Evolutionary conservation across 1,140 invertebrate genomes (phyloP), one percentile per base, ranked within the genome.

Genomic region (Papilio machaon): DNA sequence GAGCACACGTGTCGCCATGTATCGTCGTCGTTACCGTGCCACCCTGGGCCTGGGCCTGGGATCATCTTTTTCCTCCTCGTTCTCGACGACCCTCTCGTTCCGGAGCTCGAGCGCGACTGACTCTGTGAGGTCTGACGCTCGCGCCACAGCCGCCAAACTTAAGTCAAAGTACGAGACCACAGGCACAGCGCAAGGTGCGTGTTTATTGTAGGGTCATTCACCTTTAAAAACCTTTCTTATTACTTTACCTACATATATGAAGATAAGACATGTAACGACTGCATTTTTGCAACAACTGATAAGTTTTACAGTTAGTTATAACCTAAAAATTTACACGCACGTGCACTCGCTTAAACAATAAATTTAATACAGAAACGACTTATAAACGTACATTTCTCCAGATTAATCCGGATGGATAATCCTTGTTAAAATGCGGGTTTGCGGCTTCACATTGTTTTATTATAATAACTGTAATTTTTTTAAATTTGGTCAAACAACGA

Each of bases 101-200:
- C 85, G 90, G 43, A 91, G 90, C 9, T 87, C 86, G 4, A 86
- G 88, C 0, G 82, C 90, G 9, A 85, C 87, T n/a, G 91, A 94
- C 80, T 89, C 91, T 1, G 92, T 94, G 74, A 82, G 93, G 58
- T 94, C 91, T 2, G 92, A 94, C 73, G 93, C 93, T 9, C 85
- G 88, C 3, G 93, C 93, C 38, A 94, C 93, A 2, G 93, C 93
- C 23, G 93, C 93, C 47, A 94, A 94, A 78, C 89, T 94, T 81
- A 94, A 94, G 83, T 89, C 92, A 49, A 94, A 94, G 88, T 94
- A 94, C 83, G 93, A 94, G 83, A 94, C 84, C 80, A 89, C 92
- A 82, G 93, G 92, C 79, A 94, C 92, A 52, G 92, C 92, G 43
- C 93, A 94, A 94, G 93, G 93, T 92, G 82, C 85, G 89, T 87